A percentile compares a stretch with the other conserved stretches of the same genome.
These are phyloP conservation scores for Imbricaverruca yamaguchii DNA, from an alignment of 2,888 invertebrate genomes.

Conservation along the genomic window DNA sequence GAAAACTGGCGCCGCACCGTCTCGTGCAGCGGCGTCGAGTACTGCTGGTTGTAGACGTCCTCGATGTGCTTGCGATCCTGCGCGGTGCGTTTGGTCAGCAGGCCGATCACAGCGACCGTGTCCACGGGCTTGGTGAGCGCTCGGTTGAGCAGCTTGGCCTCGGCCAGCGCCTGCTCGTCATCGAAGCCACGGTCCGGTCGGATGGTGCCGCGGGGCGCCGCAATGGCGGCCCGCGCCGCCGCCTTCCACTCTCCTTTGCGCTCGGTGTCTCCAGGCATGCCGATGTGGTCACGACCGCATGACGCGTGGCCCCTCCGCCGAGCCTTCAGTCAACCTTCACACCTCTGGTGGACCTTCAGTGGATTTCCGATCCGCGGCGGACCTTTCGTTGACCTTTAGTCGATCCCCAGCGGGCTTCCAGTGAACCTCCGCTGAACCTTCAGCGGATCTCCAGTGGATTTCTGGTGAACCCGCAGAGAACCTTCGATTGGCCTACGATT, in stretches of 20 bases:
- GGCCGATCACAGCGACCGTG: background rate
- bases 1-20: background rate
- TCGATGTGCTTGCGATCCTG: background rate
- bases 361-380: too few species aligned
- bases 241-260: background rate
- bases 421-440: too few species aligned
- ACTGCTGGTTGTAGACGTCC: conserved; percentile 2
- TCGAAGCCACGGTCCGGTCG: background rate
- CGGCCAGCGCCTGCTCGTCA: background rate
- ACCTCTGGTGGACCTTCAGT: too few species aligned
- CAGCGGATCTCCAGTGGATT: too few species aligned
- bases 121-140: background rate
- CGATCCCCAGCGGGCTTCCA: too few species aligned
- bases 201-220: background rate
- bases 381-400: too few species aligned
- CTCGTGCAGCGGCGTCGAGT: background rate
- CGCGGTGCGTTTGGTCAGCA: background rate
- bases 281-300: background rate
- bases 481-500: too few species aligned
- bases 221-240: background rate
- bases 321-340: too few species aligned
- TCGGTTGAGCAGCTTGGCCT: background rate
- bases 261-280: background rate
- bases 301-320: background rate
- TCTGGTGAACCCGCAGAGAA: too few species aligned